Evolutionary conservation across 2,888 invertebrate species (phyloP), one percentile per base, ranked within the genome.

Genomic region (Nycteola revayana): DNA sequence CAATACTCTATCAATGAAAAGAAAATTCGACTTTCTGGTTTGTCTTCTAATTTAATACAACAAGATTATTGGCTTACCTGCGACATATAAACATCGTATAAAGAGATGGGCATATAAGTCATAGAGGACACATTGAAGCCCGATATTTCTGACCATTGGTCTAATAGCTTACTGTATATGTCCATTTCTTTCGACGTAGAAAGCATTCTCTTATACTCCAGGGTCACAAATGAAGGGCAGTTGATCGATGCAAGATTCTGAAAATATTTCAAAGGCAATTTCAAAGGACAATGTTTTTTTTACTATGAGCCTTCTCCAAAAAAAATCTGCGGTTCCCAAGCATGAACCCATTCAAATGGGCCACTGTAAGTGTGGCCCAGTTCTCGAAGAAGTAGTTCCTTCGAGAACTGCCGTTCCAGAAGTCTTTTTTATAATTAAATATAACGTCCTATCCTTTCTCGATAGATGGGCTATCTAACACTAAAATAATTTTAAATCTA

Each of bases 231-330:
- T 6, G 4, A 18, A 3, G 73, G 73, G 32, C 73, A 74, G 52
- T 72, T 74, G 0, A 52, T 0, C 1, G 10, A 18, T 0, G 58
- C 54, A 1, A 58, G 21, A 29, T 70, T 70, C 73, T 73, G 25
- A 21, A 21, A 21, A n/a, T 21, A 2, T 2, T 2, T n/a, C 7
- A 21, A 21, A n/a, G 7, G 3, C 21, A 21, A 21, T 21, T n/a
- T 2, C 7, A 21, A 21, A 21, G n/a, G n/a, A n/a, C n/a, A n/a
- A n/a, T n/a, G n/a, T n/a, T n/a, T n/a, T n/a, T n/a, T n/a, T n/a
- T n/a, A n/a, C n/a, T n/a, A n/a, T n/a, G n/a, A n/a, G n/a, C n/a
- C n/a, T n/a, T 5, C 3, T n/a, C 21, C 2, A 21, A 5, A n/a
- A 7, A n/a, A 21, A 21, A 3, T n/a, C 7, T 5, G n/a, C 3